A percentile compares a stretch with the other conserved stretches of the same genome.
phyloP scores from a whole-genome alignment of 2,113 vertebrate species.

The Seriola dumerili region DNA sequence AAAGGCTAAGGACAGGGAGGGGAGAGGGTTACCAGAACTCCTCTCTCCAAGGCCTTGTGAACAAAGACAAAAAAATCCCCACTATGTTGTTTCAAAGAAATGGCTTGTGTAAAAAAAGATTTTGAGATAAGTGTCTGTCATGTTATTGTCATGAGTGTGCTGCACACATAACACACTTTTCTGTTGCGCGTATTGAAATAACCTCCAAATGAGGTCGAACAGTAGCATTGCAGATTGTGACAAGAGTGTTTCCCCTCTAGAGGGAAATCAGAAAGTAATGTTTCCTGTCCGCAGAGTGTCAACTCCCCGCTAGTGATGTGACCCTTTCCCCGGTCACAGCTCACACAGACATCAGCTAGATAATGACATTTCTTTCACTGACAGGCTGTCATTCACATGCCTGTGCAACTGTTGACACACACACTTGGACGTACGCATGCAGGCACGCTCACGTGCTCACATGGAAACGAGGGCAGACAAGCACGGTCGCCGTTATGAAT shows the following conservation, averaged over 20 bases:
- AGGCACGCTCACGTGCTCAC: slow-evolving; percentile 24
- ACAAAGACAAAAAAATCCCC: slow-evolving; percentile 63
- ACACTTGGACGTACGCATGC: slow-evolving; percentile 10
- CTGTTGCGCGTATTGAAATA: slow-evolving; percentile 43
- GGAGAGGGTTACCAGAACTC: slow-evolving; percentile 56
- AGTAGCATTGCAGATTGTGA: slow-evolving; percentile 63
- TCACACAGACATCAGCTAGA: slow-evolving; percentile 65
- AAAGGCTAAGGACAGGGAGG: slow-evolving; percentile 81
- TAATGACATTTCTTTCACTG: slow-evolving; percentile 79
- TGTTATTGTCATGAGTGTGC: slow-evolving; percentile 30
- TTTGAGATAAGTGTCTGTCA: slow-evolving; percentile 39
- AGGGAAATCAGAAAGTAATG: slow-evolving; percentile 77
- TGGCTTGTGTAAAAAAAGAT: slow-evolving; percentile 35
- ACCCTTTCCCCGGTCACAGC: slow-evolving; percentile 62
- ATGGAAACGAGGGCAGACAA: slow-evolving; percentile 57
- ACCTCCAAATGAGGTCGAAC: slow-evolving; percentile 69
- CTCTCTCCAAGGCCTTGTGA: slow-evolving; percentile 56
- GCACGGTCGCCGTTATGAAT: slow-evolving; percentile 65
- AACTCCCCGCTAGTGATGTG: slow-evolving; percentile 56
- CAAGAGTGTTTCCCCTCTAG: slow-evolving; percentile 71
- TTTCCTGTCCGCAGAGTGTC: slow-evolving; percentile 75
- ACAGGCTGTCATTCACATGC: slow-evolving; percentile 76
- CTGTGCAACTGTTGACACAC: slow-evolving; percentile 20
- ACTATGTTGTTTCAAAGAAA: slow-evolving; percentile 57
- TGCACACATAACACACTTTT: slow-evolving; percentile 3